phyloP scores from a whole-genome alignment of 2,888 invertebrate genomes.

The Nycteola revayana region DNA sequence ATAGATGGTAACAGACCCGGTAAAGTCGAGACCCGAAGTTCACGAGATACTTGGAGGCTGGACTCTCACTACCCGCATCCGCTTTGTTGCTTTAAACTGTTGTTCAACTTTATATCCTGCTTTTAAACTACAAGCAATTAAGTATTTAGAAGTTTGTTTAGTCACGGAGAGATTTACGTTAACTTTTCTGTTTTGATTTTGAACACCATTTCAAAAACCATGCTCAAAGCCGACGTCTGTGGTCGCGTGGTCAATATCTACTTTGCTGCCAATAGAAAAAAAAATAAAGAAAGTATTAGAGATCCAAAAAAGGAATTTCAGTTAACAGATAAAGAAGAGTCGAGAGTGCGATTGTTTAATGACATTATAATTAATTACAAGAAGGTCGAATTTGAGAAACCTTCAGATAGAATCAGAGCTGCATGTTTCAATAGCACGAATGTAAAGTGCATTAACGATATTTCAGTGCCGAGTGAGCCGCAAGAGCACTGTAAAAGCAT shows the following conservation, averaged over 20 bases:
- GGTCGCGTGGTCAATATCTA: slow-evolving; percentile 33
- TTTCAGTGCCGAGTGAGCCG: slow-evolving; percentile 57
- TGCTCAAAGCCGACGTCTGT: slow-evolving; percentile 51
- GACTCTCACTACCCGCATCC: slow-evolving; percentile 69
- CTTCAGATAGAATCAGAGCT: slow-evolving; percentile 38
- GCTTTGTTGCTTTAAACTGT: slow-evolving; percentile 58
- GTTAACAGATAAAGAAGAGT: slow-evolving; percentile 35
- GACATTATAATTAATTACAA: slow-evolving; percentile 78
- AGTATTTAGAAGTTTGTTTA: slow-evolving; percentile 51
- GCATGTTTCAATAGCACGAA: slow-evolving; percentile 49
- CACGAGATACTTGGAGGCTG: slow-evolving; percentile 77
- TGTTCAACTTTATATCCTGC: slow-evolving; percentile 59
- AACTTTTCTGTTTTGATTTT: slow-evolving; percentile 28
- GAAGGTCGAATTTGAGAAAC: slow-evolving; percentile 47
- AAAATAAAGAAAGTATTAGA: slow-evolving; percentile 36
- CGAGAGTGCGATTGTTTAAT: slow-evolving; percentile 49
- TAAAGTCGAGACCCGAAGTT: slow-evolving; percentile 58
- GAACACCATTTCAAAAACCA: slow-evolving; percentile 38
- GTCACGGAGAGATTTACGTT: slow-evolving; percentile 62
- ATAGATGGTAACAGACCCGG: slow-evolving; percentile 57
- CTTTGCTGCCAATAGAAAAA: slow-evolving; percentile 42
- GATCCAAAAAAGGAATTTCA: slow-evolving; percentile 30
- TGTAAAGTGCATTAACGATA: slow-evolving; percentile 63
- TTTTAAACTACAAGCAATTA: slow-evolving; percentile 67
- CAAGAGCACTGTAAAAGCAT: slow-evolving; percentile 54